A percentile compares a stretch with the other conserved stretches of the same genome.
These are phyloP conservation scores for Deroplatys truncata DNA, from an alignment of 2,888 invertebrate genomes.

Conservation along the genomic window DNA sequence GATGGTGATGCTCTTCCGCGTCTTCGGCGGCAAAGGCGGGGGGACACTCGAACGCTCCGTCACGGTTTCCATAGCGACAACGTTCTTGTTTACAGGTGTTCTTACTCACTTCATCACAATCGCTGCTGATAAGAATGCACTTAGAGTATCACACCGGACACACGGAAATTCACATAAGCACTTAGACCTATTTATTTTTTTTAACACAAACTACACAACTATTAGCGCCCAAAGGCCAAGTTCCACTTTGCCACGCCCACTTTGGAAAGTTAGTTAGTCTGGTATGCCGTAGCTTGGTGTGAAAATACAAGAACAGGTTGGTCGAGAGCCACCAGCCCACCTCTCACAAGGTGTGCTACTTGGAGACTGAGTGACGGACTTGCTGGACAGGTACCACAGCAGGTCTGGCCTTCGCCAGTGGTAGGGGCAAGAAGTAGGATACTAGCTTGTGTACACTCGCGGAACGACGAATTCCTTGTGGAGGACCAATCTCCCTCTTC, in stretches of 20 bases:
- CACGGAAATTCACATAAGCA: neutral
- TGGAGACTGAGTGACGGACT: neutral
- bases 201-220: neutral
- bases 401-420: neutral
- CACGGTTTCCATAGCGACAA: neutral
- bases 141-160: neutral
- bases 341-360: neutral
- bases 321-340: neutral
- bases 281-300: neutral
- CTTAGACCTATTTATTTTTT: neutral
- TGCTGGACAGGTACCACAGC: constrained; percentile 4
- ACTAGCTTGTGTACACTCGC: constrained; percentile 32
- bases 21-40: constrained; percentile 55
- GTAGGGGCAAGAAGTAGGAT: neutral
- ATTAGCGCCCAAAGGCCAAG: neutral
- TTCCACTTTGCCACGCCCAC: neutral
- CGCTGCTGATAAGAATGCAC: neutral
- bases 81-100: neutral
- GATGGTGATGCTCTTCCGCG: constrained; percentile 38
- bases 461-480: neutral
- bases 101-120: neutral
- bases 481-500: too few relatives aligned
- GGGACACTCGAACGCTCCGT: constrained; percentile 41
- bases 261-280: neutral
- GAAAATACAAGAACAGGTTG: neutral